phyloP scores from a whole-genome alignment of 2,113 vertebrate genomes.

The Heterochromis multidens region DNA sequence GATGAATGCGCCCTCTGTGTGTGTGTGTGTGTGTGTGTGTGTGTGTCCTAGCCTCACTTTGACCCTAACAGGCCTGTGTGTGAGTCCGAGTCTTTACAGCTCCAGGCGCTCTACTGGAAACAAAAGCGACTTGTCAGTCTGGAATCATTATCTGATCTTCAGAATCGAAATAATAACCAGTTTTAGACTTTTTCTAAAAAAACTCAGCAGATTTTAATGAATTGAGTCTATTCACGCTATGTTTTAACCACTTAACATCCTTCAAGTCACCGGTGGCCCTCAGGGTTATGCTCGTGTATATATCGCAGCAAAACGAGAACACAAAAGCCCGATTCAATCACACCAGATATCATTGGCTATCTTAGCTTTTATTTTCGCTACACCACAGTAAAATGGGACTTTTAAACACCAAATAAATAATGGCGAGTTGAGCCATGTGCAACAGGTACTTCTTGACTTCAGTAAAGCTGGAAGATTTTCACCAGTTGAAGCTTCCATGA shows the following conservation, averaged over 20 bases:
- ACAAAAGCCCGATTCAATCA: too few species aligned
- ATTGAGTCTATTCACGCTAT: neutral
- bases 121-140: neutral
- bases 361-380: too few species aligned
- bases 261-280: neutral
- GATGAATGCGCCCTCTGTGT: slow-evolving; percentile 25
- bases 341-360: too few species aligned
- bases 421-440: neutral
- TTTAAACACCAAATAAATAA: too few species aligned
- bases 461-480: neutral
- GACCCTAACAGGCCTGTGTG: neutral
- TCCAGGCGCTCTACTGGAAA: slow-evolving; percentile 7
- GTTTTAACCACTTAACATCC: neutral
- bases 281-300: neutral
- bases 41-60: slow-evolving; percentile 18
- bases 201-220: neutral
- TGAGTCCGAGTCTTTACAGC: neutral
- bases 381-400: too few species aligned
- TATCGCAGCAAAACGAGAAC: neutral
- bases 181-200: neutral
- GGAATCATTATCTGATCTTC: too few species aligned
- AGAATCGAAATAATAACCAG: too few species aligned
- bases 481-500: neutral
- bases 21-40: slow-evolving; percentile 13
- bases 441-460: accelerated